A percentile compares a stretch with the other conserved stretches of the same genome.
Conservation (phyloP, 1,140 invertebrate genomes). For the Zaprionus capensis region DNA sequence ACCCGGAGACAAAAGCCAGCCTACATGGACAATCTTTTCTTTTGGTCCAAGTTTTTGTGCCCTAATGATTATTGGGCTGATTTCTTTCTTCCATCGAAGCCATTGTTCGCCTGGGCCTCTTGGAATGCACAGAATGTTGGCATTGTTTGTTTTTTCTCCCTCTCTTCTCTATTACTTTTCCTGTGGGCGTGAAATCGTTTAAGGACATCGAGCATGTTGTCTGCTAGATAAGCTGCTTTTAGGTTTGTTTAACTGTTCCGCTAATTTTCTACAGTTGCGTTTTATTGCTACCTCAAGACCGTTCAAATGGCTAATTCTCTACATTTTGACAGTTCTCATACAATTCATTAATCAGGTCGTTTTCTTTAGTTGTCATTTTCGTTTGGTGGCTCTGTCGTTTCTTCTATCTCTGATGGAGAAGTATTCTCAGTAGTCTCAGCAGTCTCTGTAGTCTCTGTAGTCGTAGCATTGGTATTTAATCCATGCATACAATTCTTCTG, state of each 20-base stretch:
- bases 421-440: too few relatives aligned
- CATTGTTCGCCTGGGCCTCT: slow-evolving; percentile 27
- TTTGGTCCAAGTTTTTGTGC: slow-evolving; percentile 55
- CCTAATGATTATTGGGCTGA: slow-evolving; percentile 74
- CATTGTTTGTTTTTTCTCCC: slow-evolving; percentile 59
- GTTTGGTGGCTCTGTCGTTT: neutral
- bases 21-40: slow-evolving; percentile 20
- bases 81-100: slow-evolving; percentile 25
- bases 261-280: slow-evolving; percentile 54
- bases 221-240: slow-evolving; percentile 53
- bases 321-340: neutral
- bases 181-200: slow-evolving; percentile 61
- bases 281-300: neutral
- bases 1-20: slow-evolving; percentile 50
- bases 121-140: slow-evolving; percentile 39
- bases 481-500: neutral
- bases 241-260: slow-evolving; percentile 59
- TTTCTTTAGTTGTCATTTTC: neutral
- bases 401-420: neutral
- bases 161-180: neutral
- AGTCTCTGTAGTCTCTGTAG: too few relatives aligned
- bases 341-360: neutral
- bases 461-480: neutral
- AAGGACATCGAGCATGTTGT: slow-evolving; percentile 15
- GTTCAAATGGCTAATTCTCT: neutral